Conservation (phyloP, 1,140 invertebrate genomes). For the Radopholus similis region DNA sequence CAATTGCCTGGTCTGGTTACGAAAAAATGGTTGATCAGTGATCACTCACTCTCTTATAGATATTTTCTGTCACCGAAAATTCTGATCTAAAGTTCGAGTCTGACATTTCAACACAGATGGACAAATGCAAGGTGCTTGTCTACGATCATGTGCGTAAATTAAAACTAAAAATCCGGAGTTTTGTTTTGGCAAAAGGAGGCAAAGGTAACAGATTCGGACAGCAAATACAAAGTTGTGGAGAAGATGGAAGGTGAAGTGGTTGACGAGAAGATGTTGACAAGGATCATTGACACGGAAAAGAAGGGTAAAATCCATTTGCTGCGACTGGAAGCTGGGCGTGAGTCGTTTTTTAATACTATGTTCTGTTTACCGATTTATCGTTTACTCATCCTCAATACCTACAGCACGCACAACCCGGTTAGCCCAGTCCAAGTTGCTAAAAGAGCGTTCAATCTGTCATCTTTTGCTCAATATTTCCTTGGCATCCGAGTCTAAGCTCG, state of each 20-base stretch:
- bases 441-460: slow-evolving; percentile 8
- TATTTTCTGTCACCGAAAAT: background rate
- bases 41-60: background rate
- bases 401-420: too few relatives aligned
- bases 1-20: slow-evolving; percentile 7
- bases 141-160: slow-evolving; percentile 8
- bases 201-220: background rate
- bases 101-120: background rate
- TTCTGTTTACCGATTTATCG: too few relatives aligned
- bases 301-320: slow-evolving; percentile 16
- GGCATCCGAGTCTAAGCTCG: background rate
- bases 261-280: slow-evolving; percentile 8
- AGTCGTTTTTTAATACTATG: background rate
- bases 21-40: background rate
- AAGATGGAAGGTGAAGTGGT: background rate
- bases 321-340: slow-evolving; percentile 15
- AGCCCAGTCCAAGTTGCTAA: background rate
- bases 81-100: slow-evolving; percentile 12
- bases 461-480: slow-evolving; percentile 15
- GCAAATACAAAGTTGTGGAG: slow-evolving; percentile 4
- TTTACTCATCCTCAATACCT: too few relatives aligned
- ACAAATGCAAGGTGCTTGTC: slow-evolving; percentile 13
- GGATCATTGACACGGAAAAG: slow-evolving; percentile 1
- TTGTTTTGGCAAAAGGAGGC: background rate
- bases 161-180: background rate